A percentile compares a stretch with the other conserved stretches of the same genome.
These are phyloP conservation scores for Elgaria multicarinata DNA, from an alignment of 2,113 vertebrate genomes.

Conservation along the genomic window DNA sequence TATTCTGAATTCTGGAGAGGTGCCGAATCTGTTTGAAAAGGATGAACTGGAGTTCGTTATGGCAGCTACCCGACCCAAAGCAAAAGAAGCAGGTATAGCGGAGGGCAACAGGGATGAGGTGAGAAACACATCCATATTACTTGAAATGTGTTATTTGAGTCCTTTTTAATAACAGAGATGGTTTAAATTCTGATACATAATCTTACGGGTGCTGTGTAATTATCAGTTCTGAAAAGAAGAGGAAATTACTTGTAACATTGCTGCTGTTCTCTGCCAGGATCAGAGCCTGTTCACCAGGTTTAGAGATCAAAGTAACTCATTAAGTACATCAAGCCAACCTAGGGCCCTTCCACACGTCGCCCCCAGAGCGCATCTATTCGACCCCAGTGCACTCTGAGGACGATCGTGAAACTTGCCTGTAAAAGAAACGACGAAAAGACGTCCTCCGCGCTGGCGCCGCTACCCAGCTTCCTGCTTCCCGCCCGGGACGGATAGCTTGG, in stretches of 20 bases:
- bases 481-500: too few relatives aligned
- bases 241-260: neutral
- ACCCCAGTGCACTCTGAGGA: too few relatives aligned
- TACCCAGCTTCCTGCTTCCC: too few relatives aligned
- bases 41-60: slow-evolving; percentile 85
- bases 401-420: too few relatives aligned
- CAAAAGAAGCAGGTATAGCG: slow-evolving; percentile 84
- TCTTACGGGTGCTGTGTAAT: neutral
- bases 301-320: neutral
- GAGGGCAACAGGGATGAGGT: slow-evolving; percentile 89
- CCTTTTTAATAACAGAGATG: neutral
- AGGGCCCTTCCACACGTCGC: too few relatives aligned
- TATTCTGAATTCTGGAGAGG: slow-evolving; percentile 86
- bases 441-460: too few relatives aligned
- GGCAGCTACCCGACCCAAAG: slow-evolving; percentile 80
- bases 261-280: neutral
- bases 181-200: neutral
- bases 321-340: too few relatives aligned
- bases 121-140: slow-evolving; percentile 27
- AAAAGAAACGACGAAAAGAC: too few relatives aligned
- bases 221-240: neutral
- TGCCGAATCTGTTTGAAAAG: slow-evolving; percentile 87
- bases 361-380: too few relatives aligned
- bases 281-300: neutral
- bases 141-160: slow-evolving; percentile 7